Conservation (phyloP, 1,140 invertebrate species). For the Brachionus plicatilis region DNA sequence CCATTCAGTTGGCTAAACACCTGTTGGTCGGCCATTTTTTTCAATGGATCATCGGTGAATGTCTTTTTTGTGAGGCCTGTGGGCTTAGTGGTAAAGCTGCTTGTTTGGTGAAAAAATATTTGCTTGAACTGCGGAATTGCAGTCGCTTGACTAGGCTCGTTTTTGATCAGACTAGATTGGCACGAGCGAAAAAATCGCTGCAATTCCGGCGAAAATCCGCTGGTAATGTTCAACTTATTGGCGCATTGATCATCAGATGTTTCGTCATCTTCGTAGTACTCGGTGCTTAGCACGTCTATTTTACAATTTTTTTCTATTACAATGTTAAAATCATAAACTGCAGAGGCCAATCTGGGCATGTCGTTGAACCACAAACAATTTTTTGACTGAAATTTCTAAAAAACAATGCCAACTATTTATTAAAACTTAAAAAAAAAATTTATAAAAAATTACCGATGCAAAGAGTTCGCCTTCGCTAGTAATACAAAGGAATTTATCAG, state of each 20-base stretch:
- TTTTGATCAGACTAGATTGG: constrained; percentile 17
- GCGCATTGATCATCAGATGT: not conserved
- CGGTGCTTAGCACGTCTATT: not conserved
- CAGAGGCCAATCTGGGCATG: not conserved
- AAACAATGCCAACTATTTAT: not conserved
- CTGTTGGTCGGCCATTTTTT: not conserved
- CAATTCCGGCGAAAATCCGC: constrained; percentile 8
- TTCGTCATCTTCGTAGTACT: not conserved
- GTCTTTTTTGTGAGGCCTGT: constrained; percentile 5
- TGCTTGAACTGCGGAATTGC: not conserved
- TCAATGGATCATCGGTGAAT: not conserved
- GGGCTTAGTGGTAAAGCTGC: not conserved
- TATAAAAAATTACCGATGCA: not conserved
- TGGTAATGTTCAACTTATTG: not conserved
- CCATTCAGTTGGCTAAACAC: not conserved
- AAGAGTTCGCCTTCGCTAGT: not conserved
- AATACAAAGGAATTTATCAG: constrained; percentile 15
- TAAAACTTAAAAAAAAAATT: not conserved
- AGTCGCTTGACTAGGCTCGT: not conserved
- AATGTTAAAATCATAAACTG: not conserved
- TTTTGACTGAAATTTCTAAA: not conserved
- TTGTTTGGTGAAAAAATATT: constrained; percentile 13
- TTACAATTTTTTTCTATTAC: constrained; percentile 21
- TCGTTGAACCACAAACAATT: constrained; percentile 18
- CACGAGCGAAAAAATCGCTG: not conserved